Base-by-base conservation (phyloP, 2,113 vertebrate species). In the Stictonetta naevosa region DNA sequence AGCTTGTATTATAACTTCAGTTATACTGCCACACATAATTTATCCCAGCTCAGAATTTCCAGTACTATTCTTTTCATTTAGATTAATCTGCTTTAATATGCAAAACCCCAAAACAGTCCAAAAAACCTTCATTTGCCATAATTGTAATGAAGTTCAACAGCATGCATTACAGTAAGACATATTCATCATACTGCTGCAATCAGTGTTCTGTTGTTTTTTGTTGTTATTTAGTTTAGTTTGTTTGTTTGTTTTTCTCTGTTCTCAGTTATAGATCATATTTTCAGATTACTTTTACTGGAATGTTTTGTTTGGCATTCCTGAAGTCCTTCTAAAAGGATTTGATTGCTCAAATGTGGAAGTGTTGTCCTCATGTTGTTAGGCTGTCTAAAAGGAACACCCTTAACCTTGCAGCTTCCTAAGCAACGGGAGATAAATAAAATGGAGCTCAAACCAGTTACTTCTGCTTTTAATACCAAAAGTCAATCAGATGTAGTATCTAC, bases 281-380 rank as follows among this genome's bases (percentile, higher is more conserved):
- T 94, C 86, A 97, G 95, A 92, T 96, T 82, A 94, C 79, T 97
- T 97, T 94, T 93, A 91, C 52, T 81, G 55, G 48, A 95, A 95
- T 90, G 64, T 93, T 96, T 97, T 97, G 97, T 96, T 97, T 96
- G 92, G 63, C 90, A 75, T 71, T 97, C 95, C 68, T 95, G 91
- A 91, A 97, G 92, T 90, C 90, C 84, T 95, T 97, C 76, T 95
- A 95, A 97, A 77, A 85, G 96, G 64, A 92, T 95, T 96, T 98
- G 93, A 95, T 90, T 96, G 91, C 91, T 95, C 89, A 96, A 85
- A 90, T 90, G 71, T 83, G 56, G 83, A 94, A 96, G 93, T 93
- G 36, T 81, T 93, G 82, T 69, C 89, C 81, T 94, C 75, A 33
- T 3, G 0, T 63, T 96, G 89, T 95, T 96, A 93, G 84, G 83